These are phyloP conservation scores for Tachysurus fulvidraco DNA, from an alignment of 2,113 vertebrate species.

Conservation along the genomic window DNA sequence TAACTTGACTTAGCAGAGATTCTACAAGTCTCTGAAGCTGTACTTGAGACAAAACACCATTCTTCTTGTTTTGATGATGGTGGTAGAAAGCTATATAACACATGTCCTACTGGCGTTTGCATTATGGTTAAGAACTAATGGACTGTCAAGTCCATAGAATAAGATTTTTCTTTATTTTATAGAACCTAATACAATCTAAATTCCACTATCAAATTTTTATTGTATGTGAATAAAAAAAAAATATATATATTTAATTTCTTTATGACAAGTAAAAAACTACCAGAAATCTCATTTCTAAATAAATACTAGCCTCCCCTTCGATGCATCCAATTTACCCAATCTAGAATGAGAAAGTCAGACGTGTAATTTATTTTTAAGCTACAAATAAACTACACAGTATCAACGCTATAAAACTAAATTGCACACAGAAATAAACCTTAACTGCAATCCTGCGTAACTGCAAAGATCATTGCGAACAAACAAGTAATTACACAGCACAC, in stretches of 20 bases:
- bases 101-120: background rate
- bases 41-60: background rate
- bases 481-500: constrained; percentile 41
- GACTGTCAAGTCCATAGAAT: background rate
- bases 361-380: constrained; percentile 29
- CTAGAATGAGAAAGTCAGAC: background rate
- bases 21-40: background rate
- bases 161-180: background rate
- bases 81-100: background rate
- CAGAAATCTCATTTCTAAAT: background rate
- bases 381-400: background rate
- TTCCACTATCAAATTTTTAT: background rate
- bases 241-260: background rate
- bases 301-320: background rate
- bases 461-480: constrained; percentile 46
- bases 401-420: constrained; percentile 3
- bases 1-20: background rate
- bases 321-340: background rate
- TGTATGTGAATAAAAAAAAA: background rate
- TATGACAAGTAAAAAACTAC: background rate
- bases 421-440: constrained; percentile 41
- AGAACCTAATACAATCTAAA: background rate
- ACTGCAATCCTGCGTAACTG: constrained; percentile 47
- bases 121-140: background rate
- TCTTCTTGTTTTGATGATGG: background rate